Conservation (phyloP, 2,113 vertebrate genomes). For the Hippocampus zosterae region DNA sequence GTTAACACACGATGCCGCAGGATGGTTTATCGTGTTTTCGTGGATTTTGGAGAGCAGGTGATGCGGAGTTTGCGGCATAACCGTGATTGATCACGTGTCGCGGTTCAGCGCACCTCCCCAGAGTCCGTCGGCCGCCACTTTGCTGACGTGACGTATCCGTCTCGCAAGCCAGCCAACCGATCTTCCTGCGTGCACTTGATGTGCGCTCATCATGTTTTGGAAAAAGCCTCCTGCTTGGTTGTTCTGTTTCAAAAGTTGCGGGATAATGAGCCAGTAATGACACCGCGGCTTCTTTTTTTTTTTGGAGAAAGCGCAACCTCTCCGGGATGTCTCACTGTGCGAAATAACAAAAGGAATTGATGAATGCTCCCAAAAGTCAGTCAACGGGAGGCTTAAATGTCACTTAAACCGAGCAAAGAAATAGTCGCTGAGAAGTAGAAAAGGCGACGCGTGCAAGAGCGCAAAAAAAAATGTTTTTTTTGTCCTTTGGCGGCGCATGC, state of each 20-base stretch:
- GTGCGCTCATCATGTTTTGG: constrained; percentile 36
- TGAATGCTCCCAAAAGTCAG: constrained; percentile 21
- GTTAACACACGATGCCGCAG: neutral
- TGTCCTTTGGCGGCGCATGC: constrained; percentile 30
- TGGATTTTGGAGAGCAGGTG: constrained; percentile 46
- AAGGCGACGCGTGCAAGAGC: constrained; percentile 17
- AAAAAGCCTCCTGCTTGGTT: constrained; percentile 25
- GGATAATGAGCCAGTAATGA: constrained; percentile 24
- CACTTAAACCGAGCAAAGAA: constrained; percentile 24
- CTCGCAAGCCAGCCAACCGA: constrained; percentile 46
- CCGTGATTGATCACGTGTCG: constrained; percentile 60
- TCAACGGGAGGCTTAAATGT: constrained; percentile 20
- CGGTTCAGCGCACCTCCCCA: constrained; percentile 43
- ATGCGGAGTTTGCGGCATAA: constrained; percentile 22
- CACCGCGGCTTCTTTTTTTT: constrained; percentile 4
- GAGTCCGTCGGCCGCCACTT: constrained; percentile 53
- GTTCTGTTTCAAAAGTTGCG: constrained; percentile 27
- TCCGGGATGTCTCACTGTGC: constrained; percentile 3
- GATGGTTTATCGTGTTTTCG: constrained; percentile 21
- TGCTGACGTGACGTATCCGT: constrained; percentile 51
- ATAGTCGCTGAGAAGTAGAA: constrained; percentile 8
- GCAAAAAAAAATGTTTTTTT: constrained; percentile 5
- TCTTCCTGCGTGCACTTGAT: constrained; percentile 28
- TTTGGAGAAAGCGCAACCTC: neutral
- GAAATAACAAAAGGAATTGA: constrained; percentile 22